Base-by-base conservation (phyloP, 2,797 vertebrate genomes). In the Enteromius mattozi region DNA sequence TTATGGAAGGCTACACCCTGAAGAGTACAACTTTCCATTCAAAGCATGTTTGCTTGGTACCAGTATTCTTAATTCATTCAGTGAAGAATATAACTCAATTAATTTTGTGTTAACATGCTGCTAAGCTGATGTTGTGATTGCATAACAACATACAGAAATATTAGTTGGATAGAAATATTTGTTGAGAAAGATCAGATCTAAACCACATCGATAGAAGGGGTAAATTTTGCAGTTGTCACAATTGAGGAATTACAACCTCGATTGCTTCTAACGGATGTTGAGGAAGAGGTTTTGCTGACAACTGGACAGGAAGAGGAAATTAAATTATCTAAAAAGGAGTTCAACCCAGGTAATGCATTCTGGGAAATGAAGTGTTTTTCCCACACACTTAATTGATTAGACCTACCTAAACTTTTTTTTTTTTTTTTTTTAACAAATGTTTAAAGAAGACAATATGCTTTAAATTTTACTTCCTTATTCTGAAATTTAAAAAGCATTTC, bases 1-100 rank as follows among this genome's bases (percentile, higher is more conserved):
- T 63, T 79, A 45, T 40, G 17, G 24, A 27, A 56, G 33, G 40
- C 59, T 74, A 37, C n/a, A 70, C 6, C 37, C 9, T 8, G 33
- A 30, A 61, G 80, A 30, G 70, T 16, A 81, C n/a, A 12, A 27
- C 24, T 84, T 86, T 87, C 69, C 75, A 80, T 86, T 82, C 30
- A 72, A 70, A 49, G 21, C 33, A 27, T 19, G 6, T 87, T 74
- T 78, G 65, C 30, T 35, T 65, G 21, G 24, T 17, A 24, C 21
- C 21, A 78, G 51, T 19, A 35, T 40, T 14, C 24, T 59, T 47
- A 3, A 70, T 59, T 45, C 4, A 59, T 70, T 66, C 49, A 45
- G 24, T 68, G 56, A 83, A 78, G 37, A 78, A 70, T 77, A 37
- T 33, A 51, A n/a, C 10, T 47, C 42, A 66, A 0, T 65, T 30